Evolutionary conservation across 30 jellyfish, hydroid and myxozoan species (phyloP).

Genomic region (Pseudorhiza aurosa): DNA sequence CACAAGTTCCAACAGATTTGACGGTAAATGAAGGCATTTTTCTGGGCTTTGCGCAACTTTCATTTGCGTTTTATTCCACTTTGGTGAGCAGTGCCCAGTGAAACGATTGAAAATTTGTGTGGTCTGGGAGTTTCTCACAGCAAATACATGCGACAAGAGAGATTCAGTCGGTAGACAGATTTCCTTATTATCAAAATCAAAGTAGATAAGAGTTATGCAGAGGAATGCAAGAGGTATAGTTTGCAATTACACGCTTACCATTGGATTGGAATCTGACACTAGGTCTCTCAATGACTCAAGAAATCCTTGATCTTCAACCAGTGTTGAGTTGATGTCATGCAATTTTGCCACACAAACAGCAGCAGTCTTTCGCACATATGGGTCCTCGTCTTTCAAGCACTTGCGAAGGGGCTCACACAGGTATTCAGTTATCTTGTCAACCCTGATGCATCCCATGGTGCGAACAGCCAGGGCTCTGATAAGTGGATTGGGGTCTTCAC

Average conservation of each 20-base stretch:
- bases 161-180: too few species aligned
- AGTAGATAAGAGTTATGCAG: too few species aligned
- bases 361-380: conserved; percentile 99
- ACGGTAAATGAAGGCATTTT: too few species aligned
- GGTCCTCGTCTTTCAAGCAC: conserved; percentile 97
- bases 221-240: too few species aligned
- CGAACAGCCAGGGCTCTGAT: conserved; percentile 99
- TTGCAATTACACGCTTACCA: conserved; percentile 82
- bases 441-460: conserved; percentile 99
- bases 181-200: too few species aligned
- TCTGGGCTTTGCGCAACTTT: too few species aligned
- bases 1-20: too few species aligned
- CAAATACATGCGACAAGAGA: too few species aligned
- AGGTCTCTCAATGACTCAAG: conserved; percentile 86
- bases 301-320: conserved; percentile 99
- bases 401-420: conserved; percentile 97
- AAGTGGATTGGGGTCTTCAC: conserved; percentile 98
- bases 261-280: conserved; percentile 96
- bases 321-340: conserved; percentile 86
- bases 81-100: too few species aligned
- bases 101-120: too few species aligned
- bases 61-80: too few species aligned
- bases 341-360: conserved; percentile 99
- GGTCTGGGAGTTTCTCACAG: too few species aligned
- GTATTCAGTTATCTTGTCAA: conserved; percentile 93